These are phyloP conservation scores for Oreochromis grahami DNA, from an alignment of 2,797 vertebrate species.

Conservation along the genomic window DNA sequence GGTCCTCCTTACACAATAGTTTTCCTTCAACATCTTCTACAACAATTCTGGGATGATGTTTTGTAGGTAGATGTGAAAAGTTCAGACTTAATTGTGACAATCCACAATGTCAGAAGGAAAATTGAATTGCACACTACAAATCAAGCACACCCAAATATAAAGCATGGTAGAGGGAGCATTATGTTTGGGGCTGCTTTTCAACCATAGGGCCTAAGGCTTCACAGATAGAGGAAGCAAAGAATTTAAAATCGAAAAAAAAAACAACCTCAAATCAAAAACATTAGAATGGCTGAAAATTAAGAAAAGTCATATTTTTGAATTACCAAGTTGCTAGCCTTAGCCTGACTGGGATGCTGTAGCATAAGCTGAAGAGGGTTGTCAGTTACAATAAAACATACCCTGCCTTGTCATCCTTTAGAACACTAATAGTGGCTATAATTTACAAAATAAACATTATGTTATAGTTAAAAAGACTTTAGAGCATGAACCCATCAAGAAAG, in stretches of 20 bases:
- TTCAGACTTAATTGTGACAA: neutral
- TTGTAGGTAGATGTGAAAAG: neutral
- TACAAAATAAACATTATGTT: neutral
- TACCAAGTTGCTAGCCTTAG: neutral
- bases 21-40: neutral
- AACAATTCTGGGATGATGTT: neutral
- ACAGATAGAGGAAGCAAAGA: neutral
- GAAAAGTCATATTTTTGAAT: neutral
- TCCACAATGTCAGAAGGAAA: neutral
- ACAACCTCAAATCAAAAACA: neutral
- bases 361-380: neutral
- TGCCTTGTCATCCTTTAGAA: neutral
- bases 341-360: neutral
- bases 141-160: neutral
- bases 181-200: neutral
- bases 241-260: neutral
- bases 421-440: neutral
- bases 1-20: neutral
- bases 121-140: neutral
- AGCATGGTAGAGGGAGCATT: neutral
- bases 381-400: neutral
- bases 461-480: neutral
- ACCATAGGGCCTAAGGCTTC: neutral
- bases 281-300: neutral
- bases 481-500: neutral